phyloP scores from a whole-genome alignment of 2,113 vertebrate species.

The Melierax canorus region DNA sequence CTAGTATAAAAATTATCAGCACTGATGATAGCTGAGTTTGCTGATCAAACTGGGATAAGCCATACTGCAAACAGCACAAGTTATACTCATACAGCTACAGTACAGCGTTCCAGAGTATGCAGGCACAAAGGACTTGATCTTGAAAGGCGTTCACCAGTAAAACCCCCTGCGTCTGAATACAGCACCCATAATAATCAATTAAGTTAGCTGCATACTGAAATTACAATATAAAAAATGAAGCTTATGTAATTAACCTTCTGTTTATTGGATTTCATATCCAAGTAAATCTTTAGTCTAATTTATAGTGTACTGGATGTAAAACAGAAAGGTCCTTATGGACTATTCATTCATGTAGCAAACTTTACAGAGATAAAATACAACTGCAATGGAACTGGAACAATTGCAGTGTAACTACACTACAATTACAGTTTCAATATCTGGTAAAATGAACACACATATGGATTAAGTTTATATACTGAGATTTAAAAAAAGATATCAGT shows the following conservation, averaged over 20 bases:
- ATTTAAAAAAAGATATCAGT: not conserved
- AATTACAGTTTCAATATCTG: not conserved
- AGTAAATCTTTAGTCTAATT: not conserved
- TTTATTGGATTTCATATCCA: not conserved
- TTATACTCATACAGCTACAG: not conserved
- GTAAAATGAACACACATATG: not conserved
- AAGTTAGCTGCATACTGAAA: not conserved
- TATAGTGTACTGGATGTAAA: not conserved
- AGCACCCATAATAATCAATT: not conserved
- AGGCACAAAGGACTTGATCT: not conserved
- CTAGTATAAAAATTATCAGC: not conserved
- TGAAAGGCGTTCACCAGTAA: not conserved
- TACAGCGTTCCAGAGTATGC: not conserved
- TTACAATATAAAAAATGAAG: not conserved
- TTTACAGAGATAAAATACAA: not conserved
- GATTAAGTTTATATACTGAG: not conserved
- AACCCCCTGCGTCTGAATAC: not conserved
- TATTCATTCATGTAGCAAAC: not conserved
- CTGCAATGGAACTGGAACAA: not conserved
- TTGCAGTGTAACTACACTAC: not conserved
- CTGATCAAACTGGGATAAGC: not conserved
- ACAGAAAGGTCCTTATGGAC: not conserved
- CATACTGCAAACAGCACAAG: not conserved
- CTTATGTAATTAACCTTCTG: not conserved
- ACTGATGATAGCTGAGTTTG: not conserved